A percentile compares a stretch with the other conserved stretches of the same genome.
These are phyloP conservation scores for Psilopogon haemacephalus DNA, from an alignment of 2,113 vertebrate genomes.

Conservation along the genomic window DNA sequence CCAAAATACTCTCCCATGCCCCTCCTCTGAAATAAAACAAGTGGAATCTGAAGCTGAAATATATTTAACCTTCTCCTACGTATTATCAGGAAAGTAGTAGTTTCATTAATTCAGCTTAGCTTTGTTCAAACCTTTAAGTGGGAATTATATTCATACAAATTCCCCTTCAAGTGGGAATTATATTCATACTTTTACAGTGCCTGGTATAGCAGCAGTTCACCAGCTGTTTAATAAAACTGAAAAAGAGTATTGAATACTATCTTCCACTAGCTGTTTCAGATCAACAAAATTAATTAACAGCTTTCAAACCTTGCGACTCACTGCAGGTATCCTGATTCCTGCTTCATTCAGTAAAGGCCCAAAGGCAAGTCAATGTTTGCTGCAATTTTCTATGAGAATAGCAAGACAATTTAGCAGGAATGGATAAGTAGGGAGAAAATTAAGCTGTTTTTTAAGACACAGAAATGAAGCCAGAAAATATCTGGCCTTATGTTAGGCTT, in stretches of 20 bases:
- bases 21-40: fast-evolving
- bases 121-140: slow-evolving; percentile 22
- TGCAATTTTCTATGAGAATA: slow-evolving; percentile 76
- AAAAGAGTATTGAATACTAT: neutral
- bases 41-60: neutral
- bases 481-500: slow-evolving; percentile 74
- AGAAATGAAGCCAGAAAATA: slow-evolving; percentile 77
- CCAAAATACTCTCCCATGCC: fast-evolving
- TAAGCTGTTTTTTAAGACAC: slow-evolving; percentile 73
- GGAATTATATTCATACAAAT: too few relatives aligned
- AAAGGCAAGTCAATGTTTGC: slow-evolving; percentile 68
- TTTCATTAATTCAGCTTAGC: slow-evolving; percentile 53
- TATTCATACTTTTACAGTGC: slow-evolving; percentile 47
- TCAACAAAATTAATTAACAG: slow-evolving; percentile 18
- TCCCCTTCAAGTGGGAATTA: too few relatives aligned
- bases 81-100: slow-evolving; percentile 10
- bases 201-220: slow-evolving; percentile 4
- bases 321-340: slow-evolving; percentile 49
- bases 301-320: slow-evolving; percentile 49
- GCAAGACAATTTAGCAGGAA: slow-evolving; percentile 76
- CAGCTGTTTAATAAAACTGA: neutral
- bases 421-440: slow-evolving; percentile 77
- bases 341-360: slow-evolving; percentile 33
- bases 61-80: slow-evolving; percentile 9
- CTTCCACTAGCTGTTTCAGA: slow-evolving; percentile 1